Conservation (phyloP, 2,888 invertebrate genomes). For the Ethmia dodecea region DNA sequence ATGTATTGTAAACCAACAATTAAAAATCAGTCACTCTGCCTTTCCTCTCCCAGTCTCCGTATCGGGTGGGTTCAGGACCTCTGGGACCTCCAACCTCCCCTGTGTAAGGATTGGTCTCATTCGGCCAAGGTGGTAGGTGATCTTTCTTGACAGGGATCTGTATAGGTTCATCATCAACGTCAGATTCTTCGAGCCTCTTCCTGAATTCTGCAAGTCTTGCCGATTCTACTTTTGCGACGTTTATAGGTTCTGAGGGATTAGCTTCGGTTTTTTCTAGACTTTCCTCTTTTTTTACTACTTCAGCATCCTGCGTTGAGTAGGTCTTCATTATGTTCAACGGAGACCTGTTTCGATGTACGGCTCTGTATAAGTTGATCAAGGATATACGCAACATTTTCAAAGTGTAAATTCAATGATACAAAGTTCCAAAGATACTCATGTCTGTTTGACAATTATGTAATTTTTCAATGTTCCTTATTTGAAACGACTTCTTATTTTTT, state of each 20-base stretch:
- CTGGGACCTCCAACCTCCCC: conserved; percentile 97
- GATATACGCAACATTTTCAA: too few species aligned
- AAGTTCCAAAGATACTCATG: too few species aligned
- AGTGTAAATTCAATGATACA: too few species aligned
- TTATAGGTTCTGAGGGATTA: too few species aligned
- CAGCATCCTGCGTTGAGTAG: background rate
- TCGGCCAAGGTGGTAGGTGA: conserved; percentile 90
- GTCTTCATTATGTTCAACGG: too few species aligned
- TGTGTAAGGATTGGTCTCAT: conserved; percentile 92
- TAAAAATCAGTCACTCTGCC: conserved; percentile 97
- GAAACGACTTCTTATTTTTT: too few species aligned
- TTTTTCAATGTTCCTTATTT: too few species aligned
- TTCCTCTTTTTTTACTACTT: background rate
- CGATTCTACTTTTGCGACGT: conserved; percentile 28
- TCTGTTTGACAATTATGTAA: too few species aligned
- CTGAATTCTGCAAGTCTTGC: conserved; percentile 81
- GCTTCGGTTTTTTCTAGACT: too few species aligned
- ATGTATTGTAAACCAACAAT: too few species aligned
- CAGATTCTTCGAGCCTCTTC: conserved; percentile 85
- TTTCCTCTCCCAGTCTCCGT: conserved; percentile 99
- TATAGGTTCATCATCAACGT: conserved; percentile 85
- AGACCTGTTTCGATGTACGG: too few species aligned
- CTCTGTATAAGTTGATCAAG: too few species aligned
- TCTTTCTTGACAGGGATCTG: conserved; percentile 87
- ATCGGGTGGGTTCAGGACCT: conserved; percentile 99